Evolutionary conservation across 2,113 vertebrate genomes (phyloP).

Genomic region (Callionymus lyra): DNA sequence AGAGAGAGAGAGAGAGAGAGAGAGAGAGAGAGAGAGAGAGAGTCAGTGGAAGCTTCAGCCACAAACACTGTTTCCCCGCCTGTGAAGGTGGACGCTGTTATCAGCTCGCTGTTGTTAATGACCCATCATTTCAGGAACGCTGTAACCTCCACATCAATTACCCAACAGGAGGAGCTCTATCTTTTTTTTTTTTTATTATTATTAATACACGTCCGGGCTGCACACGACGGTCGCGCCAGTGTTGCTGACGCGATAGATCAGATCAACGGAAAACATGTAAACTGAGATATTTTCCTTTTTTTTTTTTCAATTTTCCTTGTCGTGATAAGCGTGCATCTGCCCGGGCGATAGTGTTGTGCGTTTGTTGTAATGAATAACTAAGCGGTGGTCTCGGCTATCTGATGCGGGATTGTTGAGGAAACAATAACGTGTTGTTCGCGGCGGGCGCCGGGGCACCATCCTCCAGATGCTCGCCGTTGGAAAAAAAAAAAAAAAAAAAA

Average conservation of each 20-base stretch:
- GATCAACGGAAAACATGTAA: conserved; percentile 24
- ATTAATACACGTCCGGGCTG: not conserved
- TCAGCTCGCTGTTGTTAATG: conserved; percentile 32
- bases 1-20: too few relatives aligned
- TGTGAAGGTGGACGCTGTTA: conserved; percentile 1
- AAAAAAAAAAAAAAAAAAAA: too few relatives aligned
- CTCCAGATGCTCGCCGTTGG: conserved; percentile 20
- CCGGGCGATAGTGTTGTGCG: conserved; percentile 30
- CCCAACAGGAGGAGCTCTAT: not conserved
- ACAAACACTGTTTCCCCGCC: conserved; percentile 10
- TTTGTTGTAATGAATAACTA: conserved; percentile 41
- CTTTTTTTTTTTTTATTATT: not conserved
- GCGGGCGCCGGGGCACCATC: conserved; percentile 24
- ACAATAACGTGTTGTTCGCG: conserved; percentile 17
- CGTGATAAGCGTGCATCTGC: conserved; percentile 12
- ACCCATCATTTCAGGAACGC: conserved; percentile 35
- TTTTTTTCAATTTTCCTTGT: conserved; percentile 25
- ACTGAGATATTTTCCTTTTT: conserved; percentile 16
- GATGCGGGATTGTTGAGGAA: conserved; percentile 20
- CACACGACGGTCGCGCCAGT: not conserved
- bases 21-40: too few relatives aligned
- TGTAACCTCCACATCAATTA: conserved; percentile 19
- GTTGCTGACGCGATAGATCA: conserved; percentile 14
- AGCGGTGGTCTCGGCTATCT: conserved; percentile 28
- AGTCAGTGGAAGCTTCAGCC: too few relatives aligned